phyloP scores from a whole-genome alignment of 2,113 vertebrate genomes.

The Theropithecus gelada region DNA sequence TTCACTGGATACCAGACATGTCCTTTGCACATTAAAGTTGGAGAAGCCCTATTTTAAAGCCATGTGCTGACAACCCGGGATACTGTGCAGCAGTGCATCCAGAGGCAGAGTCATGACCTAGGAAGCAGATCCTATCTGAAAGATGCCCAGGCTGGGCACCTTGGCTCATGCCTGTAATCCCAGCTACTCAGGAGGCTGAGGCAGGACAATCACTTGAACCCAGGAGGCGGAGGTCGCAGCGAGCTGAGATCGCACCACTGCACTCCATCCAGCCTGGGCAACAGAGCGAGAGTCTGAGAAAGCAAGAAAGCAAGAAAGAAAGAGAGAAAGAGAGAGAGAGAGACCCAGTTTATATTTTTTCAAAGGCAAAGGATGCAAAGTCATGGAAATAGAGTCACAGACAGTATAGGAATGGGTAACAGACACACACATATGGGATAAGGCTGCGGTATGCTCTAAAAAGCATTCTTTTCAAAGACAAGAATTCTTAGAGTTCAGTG shows the following conservation, averaged over 20 bases:
- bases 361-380: not conserved
- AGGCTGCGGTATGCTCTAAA: not conserved
- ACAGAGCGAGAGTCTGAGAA: too few relatives aligned
- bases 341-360: not conserved
- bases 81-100: rapidly evolving
- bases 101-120: not conserved
- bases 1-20: not conserved
- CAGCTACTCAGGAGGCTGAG: too few relatives aligned
- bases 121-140: not conserved
- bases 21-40: not conserved
- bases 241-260: rapidly evolving
- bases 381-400: not conserved
- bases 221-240: too few relatives aligned
- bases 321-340: too few relatives aligned
- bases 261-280: too few relatives aligned
- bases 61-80: not conserved
- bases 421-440: not conserved
- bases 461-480: not conserved
- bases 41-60: not conserved
- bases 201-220: too few relatives aligned
- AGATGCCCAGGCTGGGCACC: not conserved
- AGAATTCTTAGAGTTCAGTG: not conserved
- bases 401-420: not conserved
- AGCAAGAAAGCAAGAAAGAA: too few relatives aligned
- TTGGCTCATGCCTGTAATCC: too few relatives aligned